Percentiles rank a stretch among this genome's conserved stretches.
Evolutionary conservation across 2,113 vertebrate species (phyloP).

Genomic region (Rattus norvegicus): DNA sequence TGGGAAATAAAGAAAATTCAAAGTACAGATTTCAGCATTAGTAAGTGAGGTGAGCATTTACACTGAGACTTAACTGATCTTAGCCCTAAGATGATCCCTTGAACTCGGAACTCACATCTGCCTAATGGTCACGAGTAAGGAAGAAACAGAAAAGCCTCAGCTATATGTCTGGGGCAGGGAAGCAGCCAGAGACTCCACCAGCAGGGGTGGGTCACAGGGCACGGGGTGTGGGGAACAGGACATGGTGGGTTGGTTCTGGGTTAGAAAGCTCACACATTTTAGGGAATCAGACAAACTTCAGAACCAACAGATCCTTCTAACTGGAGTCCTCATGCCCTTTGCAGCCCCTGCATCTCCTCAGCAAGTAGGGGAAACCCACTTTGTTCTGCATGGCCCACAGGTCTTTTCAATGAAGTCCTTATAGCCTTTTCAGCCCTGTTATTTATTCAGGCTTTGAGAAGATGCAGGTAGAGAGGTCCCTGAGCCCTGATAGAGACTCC

Average conservation of each 20-base stretch:
- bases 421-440: background rate
- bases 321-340: background rate
- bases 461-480: background rate
- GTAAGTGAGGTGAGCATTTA: background rate
- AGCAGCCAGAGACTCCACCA: background rate
- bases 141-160: background rate
- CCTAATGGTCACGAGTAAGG: background rate
- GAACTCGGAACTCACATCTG: background rate
- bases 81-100: background rate
- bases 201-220: no score
- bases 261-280: background rate
- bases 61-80: background rate
- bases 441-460: background rate
- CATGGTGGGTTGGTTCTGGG: background rate
- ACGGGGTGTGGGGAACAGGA: no score
- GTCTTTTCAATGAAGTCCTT: background rate
- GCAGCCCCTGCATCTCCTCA: background rate
- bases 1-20: constrained; percentile 45
- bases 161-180: background rate
- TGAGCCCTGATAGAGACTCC: background rate
- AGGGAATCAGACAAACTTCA: background rate
- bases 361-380: background rate
- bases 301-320: background rate
- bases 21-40: background rate
- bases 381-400: background rate